A percentile compares a stretch with the other conserved stretches of the same genome.
These are phyloP conservation scores for Panagrolaimus sp. DNA, from an alignment of 1,140 invertebrate genomes.

Conservation along the genomic window DNA sequence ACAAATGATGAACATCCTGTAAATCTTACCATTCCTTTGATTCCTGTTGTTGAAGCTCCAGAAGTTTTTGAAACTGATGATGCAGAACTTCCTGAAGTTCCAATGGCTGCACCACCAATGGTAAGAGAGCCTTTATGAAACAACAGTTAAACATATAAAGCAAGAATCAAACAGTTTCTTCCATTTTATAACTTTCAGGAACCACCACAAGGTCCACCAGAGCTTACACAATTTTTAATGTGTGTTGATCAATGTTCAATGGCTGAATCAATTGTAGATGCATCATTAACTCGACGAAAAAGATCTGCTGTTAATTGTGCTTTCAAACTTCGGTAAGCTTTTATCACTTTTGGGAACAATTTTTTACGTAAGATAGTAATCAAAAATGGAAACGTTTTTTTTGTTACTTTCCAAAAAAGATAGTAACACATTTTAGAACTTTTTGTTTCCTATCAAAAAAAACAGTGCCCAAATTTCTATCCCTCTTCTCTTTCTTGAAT, in stretches of 20 bases:
- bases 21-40: constrained; percentile 43
- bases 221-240: constrained; percentile 45
- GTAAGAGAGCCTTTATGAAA: constrained; percentile 15
- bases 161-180: neutral
- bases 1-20: constrained; percentile 44
- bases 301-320: constrained; percentile 50
- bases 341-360: too few relatives aligned
- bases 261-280: constrained; percentile 24
- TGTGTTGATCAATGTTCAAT: constrained; percentile 55
- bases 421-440: too few relatives aligned
- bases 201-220: constrained; percentile 27
- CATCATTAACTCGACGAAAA: constrained; percentile 14
- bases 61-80: constrained; percentile 7
- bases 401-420: too few relatives aligned
- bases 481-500: too few relatives aligned
- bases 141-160: too few relatives aligned
- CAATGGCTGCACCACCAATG: constrained; percentile 14
- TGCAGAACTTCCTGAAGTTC: constrained; percentile 8
- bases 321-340: constrained; percentile 50
- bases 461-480: too few relatives aligned
- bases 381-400: too few relatives aligned
- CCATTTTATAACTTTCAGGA: too few relatives aligned
- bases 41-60: constrained; percentile 27
- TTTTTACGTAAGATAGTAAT: too few relatives aligned
- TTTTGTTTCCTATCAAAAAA: too few relatives aligned